Conservation (phyloP, 2,797 vertebrate species). For the Eupleurogrammus muticus region DNA sequence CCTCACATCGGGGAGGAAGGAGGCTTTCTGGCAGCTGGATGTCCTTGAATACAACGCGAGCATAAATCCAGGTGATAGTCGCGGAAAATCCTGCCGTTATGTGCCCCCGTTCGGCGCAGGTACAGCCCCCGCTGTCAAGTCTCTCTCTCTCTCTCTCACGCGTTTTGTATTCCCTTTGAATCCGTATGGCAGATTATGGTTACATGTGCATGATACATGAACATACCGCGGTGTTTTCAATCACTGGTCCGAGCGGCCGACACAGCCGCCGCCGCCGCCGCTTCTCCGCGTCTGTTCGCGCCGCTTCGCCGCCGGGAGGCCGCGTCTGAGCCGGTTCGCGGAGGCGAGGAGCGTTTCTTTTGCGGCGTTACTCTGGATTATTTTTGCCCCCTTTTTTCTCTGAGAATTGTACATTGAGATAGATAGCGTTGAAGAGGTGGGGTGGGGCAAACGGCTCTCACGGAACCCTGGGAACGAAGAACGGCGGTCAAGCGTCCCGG, state of each 20-base stretch:
- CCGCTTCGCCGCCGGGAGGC: constrained; percentile 56
- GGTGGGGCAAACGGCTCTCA: constrained; percentile 92
- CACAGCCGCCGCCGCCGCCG: constrained; percentile 47
- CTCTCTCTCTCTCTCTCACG: no score
- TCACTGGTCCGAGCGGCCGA: constrained; percentile 71
- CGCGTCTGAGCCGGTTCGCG: constrained; percentile 57
- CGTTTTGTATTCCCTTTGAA: constrained; percentile 80
- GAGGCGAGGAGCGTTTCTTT: constrained; percentile 60
- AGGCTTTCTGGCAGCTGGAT: constrained; percentile 60
- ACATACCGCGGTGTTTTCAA: constrained; percentile 78
- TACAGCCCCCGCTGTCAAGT: constrained; percentile 79
- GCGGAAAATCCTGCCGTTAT: constrained; percentile 73
- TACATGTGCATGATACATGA: constrained; percentile 84
- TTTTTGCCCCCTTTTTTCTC: constrained; percentile 79
- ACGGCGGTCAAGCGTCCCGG: constrained; percentile 49
- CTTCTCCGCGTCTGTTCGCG: constrained; percentile 23
- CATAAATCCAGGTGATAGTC: constrained; percentile 62
- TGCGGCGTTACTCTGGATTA: constrained; percentile 73
- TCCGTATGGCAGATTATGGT: constrained; percentile 75
- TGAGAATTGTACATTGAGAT: constrained; percentile 83
- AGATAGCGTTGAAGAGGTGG: constrained; percentile 85
- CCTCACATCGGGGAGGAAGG: constrained; percentile 75
- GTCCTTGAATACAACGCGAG: constrained; percentile 69
- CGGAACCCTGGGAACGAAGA: constrained; percentile 89
- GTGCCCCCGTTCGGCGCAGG: constrained; percentile 69